Base-by-base conservation (phyloP, 2,797 vertebrate species). In the Acipenser transmontanus region DNA sequence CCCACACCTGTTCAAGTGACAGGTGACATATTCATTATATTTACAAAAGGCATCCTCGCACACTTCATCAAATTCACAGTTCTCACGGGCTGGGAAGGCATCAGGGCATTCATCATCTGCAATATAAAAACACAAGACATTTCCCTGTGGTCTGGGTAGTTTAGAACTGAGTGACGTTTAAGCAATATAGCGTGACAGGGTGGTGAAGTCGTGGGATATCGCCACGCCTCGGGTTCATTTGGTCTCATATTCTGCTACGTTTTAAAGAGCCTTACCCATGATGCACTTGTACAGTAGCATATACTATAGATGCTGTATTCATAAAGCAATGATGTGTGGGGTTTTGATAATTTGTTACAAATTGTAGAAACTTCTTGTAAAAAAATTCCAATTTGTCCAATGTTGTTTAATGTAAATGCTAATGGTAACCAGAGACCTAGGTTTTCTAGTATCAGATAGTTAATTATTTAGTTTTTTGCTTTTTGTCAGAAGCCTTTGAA, bases 81-180 rank as follows among this genome's bases (percentile, higher is more conserved):
- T 76, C 62, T 76, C 78, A 1, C 67, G 71, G 6, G 76, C 74
- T 3, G 78, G 76, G 11, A 70, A 69, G 4, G 73, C 73, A 7
- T 75, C 76, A 1, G 75, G 71, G n/a, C 76, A 80, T 51, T 78
- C 78, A 6, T 77, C 77, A 62, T 78, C 73, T 78, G 63, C 8
- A 66, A 62, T 10, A 14, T 10, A 61, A 52, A 9, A 20, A 20
- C 13, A 61, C 8, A 20, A 54, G 34, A 10, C 13, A 54, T 62
- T 14, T 50, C 34, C 48, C 10, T 14, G 3, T 49, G 10, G 2
- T 48, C 56, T 8, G 6, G 12, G 6, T 6, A 9, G 20, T 17
- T 17, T 8, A 51, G 12, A 13, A 34, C 17, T 48, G 17, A 65
- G 48, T 11, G 1, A 13, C 8, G 5, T 17, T 59, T 49, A 9